Base-by-base conservation (phyloP, 64 coral and sea anemone genomes). In the Montipora foliosa region DNA sequence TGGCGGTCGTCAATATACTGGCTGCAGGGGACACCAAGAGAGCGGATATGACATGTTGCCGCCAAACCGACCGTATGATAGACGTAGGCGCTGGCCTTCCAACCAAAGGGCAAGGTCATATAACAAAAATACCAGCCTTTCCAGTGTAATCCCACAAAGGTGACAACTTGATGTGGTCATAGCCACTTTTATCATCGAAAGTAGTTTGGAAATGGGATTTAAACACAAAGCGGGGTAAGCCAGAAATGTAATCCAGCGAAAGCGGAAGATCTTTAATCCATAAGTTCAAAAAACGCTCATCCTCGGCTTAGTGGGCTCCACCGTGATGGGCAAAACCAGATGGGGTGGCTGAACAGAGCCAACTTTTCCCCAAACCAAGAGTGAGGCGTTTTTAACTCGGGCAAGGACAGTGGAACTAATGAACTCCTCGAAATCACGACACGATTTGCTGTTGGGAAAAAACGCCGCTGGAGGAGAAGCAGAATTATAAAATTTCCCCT, bases 111-210 rank as follows among this genome's bases (percentile, higher is more conserved):
- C 24, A 24, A 24, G 24, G 24, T 24, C 24, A 24, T 24, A 24
- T 24, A 24, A 24, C 24, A 24, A 24, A 24, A 24, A 24, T 24
- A 24, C 24, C 24, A 24, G 24, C 24, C 24, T 24, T 24, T 24
- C 24, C 24, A 24, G 0, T 24, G 24, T 24, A 24, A 24, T 24
- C 24, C 24, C 24, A 24, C 24, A 24, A 24, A 24, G 24, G 24
- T 24, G 24, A 24, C 24, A 24, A 71, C 1, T 6, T 20, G 7
- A 92, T 53, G 68, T 92, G 90, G 22, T 83, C 80, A 55, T 92
- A 92, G 4, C 80, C 90, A 59, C 90, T 92, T 25, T 92, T 92
- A 53, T 92, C 79, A 22, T 92, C 90, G 1, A 92, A 61, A 2
- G 80, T 76, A 16, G 80, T 84, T 60, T 92, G 90, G 8, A 84